Evolutionary conservation across 2,797 vertebrate genomes (phyloP).

Genomic region (Gobionotothen gibberifrons): DNA sequence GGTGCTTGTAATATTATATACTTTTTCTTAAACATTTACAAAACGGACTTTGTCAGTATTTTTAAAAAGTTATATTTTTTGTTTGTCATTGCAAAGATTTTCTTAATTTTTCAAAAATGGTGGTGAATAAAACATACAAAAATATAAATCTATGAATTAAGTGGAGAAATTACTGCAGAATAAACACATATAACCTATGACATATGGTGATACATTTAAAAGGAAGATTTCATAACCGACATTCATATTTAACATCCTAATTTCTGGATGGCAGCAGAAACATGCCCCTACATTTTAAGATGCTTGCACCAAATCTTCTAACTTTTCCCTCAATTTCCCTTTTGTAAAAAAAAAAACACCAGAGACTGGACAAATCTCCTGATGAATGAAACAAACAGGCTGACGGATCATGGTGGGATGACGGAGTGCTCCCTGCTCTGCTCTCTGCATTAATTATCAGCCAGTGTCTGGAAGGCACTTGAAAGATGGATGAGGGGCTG

Average conservation of each 20-base stretch:
- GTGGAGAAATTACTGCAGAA: background rate
- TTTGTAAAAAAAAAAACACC: conserved; percentile 43
- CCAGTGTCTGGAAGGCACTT: conserved; percentile 78
- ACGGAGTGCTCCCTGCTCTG: conserved; percentile 75
- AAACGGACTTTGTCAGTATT: too few species aligned
- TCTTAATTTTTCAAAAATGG: background rate
- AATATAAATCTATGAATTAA: background rate
- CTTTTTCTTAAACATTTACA: too few species aligned
- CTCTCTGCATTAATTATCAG: conserved; percentile 83
- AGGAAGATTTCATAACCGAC: background rate
- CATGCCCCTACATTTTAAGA: background rate
- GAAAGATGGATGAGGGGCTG: conserved; percentile 79
- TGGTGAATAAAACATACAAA: background rate
- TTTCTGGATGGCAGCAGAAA: conserved; percentile 44
- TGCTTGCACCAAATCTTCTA: conserved; percentile 9
- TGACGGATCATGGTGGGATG: conserved; percentile 76
- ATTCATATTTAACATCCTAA: background rate
- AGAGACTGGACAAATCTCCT: conserved; percentile 51
- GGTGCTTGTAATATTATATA: background rate
- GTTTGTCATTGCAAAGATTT: too few species aligned
- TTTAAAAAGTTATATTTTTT: too few species aligned
- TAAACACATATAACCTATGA: too few species aligned
- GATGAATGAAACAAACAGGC: conserved; percentile 72
- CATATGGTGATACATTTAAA: background rate
- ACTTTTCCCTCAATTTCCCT: conserved; percentile 38